A percentile compares a stretch with the other conserved stretches of the same genome.
phyloP scores from a whole-genome alignment of 2,113 vertebrate genomes.

The Gobio gobio region DNA sequence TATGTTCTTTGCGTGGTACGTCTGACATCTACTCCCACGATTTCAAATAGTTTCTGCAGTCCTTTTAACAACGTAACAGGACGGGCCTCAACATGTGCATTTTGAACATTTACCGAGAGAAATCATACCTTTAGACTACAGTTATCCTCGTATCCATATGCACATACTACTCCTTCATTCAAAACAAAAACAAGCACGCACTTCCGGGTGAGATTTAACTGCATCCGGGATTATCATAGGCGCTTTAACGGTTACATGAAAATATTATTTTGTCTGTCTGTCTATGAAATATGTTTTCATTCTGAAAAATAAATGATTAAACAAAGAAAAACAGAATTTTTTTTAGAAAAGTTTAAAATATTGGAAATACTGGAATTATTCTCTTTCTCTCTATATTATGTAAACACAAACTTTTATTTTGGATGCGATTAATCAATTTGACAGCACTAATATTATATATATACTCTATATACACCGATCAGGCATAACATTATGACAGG shows the following conservation, averaged over 20 bases:
- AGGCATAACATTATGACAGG: no score
- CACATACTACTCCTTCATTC: slow-evolving; percentile 60
- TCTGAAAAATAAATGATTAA: no score
- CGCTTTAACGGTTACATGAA: neutral
- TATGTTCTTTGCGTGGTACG: neutral
- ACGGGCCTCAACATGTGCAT: neutral
- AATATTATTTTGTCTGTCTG: neutral
- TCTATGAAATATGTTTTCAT: neutral
- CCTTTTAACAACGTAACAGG: neutral
- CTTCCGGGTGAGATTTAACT: slow-evolving; percentile 23
- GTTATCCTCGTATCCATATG: slow-evolving; percentile 19
- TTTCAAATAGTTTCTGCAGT: neutral
- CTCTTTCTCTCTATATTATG: no score
- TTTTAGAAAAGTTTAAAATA: no score
- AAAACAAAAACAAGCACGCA: slow-evolving; percentile 69
- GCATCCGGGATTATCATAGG: neutral
- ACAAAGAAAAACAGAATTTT: no score
- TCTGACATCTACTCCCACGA: neutral
- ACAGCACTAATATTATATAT: no score
- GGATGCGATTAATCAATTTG: no score
- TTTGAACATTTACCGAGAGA: neutral
- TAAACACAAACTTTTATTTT: no score
- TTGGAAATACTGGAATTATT: no score
- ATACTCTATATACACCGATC: no score
- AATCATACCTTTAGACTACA: slow-evolving; percentile 30